These are phyloP conservation scores for Climacteris rufus DNA, from an alignment of 2,113 vertebrate species.

Conservation along the genomic window DNA sequence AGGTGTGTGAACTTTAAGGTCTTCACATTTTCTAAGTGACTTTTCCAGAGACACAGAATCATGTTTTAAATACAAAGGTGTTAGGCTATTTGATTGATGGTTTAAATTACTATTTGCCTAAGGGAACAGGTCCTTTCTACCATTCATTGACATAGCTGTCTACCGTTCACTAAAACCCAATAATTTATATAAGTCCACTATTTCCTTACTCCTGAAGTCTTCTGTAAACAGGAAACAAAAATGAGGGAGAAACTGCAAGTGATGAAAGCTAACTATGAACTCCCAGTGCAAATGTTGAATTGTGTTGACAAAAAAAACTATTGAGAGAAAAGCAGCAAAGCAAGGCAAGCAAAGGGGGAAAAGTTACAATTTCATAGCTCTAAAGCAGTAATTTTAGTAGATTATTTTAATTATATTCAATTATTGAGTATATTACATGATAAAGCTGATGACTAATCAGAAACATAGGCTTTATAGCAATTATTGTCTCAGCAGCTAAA, in stretches of 20 bases:
- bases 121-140: background rate
- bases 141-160: background rate
- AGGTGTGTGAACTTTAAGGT: background rate
- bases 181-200: background rate
- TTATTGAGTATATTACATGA: constrained; percentile 7
- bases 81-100: background rate
- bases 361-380: background rate
- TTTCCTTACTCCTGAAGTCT: background rate
- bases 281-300: background rate
- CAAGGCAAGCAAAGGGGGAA: background rate
- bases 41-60: background rate
- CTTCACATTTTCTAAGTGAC: background rate
- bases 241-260: background rate
- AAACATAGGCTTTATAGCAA: background rate
- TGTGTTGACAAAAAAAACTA: background rate
- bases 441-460: constrained; percentile 1
- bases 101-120: background rate
- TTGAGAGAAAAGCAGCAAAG: background rate
- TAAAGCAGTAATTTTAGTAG: constrained; percentile 9
- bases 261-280: constrained; percentile 5
- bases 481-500: background rate
- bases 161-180: background rate
- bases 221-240: background rate
- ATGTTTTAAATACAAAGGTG: background rate
- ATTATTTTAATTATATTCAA: constrained; percentile 22